Conservation (phyloP, 2,797 vertebrate genomes). For the Cottoperca gobio region DNA sequence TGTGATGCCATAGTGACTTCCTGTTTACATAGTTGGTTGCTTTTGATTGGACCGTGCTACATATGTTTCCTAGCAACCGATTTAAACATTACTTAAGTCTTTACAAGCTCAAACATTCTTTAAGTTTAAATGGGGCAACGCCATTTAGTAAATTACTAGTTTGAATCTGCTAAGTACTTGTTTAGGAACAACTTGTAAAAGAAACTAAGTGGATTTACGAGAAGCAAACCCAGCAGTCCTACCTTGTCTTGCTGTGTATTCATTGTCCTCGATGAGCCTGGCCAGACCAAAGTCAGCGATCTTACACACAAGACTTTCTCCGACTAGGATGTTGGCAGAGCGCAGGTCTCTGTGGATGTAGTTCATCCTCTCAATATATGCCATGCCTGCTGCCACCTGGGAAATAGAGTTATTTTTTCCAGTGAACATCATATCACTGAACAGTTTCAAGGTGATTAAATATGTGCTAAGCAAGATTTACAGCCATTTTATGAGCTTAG, state of each 20-base stretch:
- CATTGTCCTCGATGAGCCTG: slow-evolving; percentile 97
- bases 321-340: slow-evolving; percentile 98
- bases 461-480: slow-evolving; percentile 7
- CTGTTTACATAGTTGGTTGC: background rate
- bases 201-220: background rate
- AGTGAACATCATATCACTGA: slow-evolving; percentile 30
- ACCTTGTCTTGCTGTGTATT: slow-evolving; percentile 99
- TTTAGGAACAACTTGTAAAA: background rate
- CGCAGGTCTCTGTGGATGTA: slow-evolving; percentile 98
- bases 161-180: background rate
- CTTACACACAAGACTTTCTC: slow-evolving; percentile 97
- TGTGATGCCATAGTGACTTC: background rate
- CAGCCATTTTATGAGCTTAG: background rate
- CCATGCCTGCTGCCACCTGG: slow-evolving; percentile 98
- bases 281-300: slow-evolving; percentile 98
- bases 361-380: slow-evolving; percentile 99
- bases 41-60: background rate
- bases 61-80: too few species aligned
- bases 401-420: slow-evolving; percentile 21
- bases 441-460: slow-evolving; percentile 34
- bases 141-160: background rate
- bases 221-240: background rate
- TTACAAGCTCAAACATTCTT: background rate
- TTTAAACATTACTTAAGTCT: background rate
- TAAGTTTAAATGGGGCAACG: background rate